Percentiles rank a stretch among this genome's conserved stretches.
These are phyloP conservation scores for Zeus faber DNA, from an alignment of 2,113 vertebrate species.

Conservation along the genomic window DNA sequence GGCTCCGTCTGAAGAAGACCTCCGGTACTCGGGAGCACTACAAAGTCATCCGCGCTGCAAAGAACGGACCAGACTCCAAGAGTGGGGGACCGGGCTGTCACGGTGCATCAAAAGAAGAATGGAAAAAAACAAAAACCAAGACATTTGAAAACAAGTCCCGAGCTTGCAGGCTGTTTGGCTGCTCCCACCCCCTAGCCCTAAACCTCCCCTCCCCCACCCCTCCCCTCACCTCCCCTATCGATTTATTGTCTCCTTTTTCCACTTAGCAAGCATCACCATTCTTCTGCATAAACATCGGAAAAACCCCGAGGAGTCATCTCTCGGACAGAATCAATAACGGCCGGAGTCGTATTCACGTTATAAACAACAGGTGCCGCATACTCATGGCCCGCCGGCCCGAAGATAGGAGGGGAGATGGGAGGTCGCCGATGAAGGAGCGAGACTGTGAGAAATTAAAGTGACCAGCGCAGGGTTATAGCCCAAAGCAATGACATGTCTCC, in stretches of 20 bases:
- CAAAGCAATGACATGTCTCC: background rate
- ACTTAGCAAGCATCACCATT: slow-evolving; percentile 70
- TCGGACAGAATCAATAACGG: slow-evolving; percentile 67
- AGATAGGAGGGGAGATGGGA: background rate
- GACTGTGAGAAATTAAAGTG: background rate
- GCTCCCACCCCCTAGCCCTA: too few relatives aligned
- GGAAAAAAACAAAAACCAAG: slow-evolving; percentile 44
- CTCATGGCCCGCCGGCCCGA: slow-evolving; percentile 10
- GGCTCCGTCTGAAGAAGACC: background rate
- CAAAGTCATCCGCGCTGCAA: too few relatives aligned
- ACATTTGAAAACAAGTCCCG: slow-evolving; percentile 55
- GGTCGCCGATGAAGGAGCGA: background rate
- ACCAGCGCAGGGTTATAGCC: background rate
- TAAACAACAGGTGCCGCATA: slow-evolving; percentile 61
- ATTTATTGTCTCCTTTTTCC: slow-evolving; percentile 70
- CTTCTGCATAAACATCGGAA: slow-evolving; percentile 72
- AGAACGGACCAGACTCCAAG: too few relatives aligned
- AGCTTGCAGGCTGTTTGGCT: slow-evolving; percentile 38
- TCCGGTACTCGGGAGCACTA: too few relatives aligned
- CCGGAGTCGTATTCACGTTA: slow-evolving; percentile 65
- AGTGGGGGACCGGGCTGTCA: background rate
- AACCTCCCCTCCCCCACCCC: slow-evolving; percentile 19
- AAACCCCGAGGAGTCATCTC: slow-evolving; percentile 69
- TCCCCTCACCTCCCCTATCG: slow-evolving; percentile 61
- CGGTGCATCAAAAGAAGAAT: slow-evolving; percentile 43